Conservation (phyloP, 2,797 vertebrate genomes). For the Lophotriccus pileatus region DNA sequence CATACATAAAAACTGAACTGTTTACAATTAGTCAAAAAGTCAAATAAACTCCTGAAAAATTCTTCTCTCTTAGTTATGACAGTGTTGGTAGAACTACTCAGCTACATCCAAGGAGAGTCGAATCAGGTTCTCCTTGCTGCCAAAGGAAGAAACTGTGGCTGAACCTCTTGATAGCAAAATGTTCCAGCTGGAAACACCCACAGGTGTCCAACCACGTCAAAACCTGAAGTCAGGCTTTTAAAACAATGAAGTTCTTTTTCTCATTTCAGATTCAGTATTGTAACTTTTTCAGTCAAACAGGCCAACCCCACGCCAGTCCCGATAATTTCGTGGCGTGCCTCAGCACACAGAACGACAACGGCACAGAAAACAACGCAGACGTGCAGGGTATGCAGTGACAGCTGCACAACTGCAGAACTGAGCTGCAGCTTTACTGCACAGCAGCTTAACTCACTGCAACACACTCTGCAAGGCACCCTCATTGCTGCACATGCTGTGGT, state of each 20-base stretch:
- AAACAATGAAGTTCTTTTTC: neutral
- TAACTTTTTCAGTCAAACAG: neutral
- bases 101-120: neutral
- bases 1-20: neutral
- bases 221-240: neutral
- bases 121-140: neutral
- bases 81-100: neutral
- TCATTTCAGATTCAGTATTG: neutral
- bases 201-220: neutral
- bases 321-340: neutral
- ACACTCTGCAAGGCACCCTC: rapidly evolving
- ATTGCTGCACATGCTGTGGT: neutral
- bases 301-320: rapidly evolving
- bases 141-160: neutral
- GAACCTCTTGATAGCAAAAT: neutral
- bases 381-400: rapidly evolving
- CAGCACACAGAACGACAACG: rapidly evolving
- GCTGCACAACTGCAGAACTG: neutral
- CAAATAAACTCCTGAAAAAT: neutral
- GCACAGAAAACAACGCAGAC: neutral
- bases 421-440: neutral
- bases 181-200: neutral
- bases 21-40: conserved; percentile 2
- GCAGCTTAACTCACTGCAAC: neutral
- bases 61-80: neutral